Evolutionary conservation across 2,888 invertebrate genomes (phyloP), one percentile per base, ranked within the genome.

Genomic region (Apodemia zela): DNA sequence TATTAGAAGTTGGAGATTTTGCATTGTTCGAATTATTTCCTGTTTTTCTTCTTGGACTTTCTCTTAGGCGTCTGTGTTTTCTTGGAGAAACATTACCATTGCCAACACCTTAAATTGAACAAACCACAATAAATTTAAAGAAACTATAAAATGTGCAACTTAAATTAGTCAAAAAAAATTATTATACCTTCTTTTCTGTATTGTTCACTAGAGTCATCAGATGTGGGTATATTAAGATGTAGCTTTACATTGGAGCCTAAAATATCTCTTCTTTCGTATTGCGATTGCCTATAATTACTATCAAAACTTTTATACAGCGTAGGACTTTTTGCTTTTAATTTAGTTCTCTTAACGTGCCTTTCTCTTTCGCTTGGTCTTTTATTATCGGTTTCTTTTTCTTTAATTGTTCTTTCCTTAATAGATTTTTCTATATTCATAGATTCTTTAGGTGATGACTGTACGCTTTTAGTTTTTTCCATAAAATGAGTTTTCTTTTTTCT

Each of bases 31-130:
- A 88, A 71, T 89, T 91, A 67, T 92, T 83, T n/a, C 84, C 85
- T 35, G 94, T 93, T 83, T 95, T 95, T 76, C 95, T 91, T 73
- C 95, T 82, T 1, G 94, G 94, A 75, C 94, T 94, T 66, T 95
- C 95, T 65, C 94, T 89, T 64, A 92, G 85, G 66, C 95, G 92
- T 73, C 94, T 93, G 67, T 92, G 89, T 81, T 94, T 94, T 68
- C 93, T 92, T 58, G 94, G 93, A 13, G 94, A 93, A 68, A 89
- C 73, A 73, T 87, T 92, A 58, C 92, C 92, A 68, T 91, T 92
- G 35, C 80, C 85, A n/a, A 80, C 66, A 59, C 87, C 89, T 87
- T 62, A 38, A 68, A 66, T 29, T 10, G 49, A n/a, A 15, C n/a
- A 54, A 57, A 33, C 13, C 35, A 51, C 61, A 13, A 51, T 29